Percentiles rank a stretch among this genome's conserved stretches.
Evolutionary conservation across 2,797 vertebrate species (phyloP).

Genomic region (Dallia pectoralis): DNA sequence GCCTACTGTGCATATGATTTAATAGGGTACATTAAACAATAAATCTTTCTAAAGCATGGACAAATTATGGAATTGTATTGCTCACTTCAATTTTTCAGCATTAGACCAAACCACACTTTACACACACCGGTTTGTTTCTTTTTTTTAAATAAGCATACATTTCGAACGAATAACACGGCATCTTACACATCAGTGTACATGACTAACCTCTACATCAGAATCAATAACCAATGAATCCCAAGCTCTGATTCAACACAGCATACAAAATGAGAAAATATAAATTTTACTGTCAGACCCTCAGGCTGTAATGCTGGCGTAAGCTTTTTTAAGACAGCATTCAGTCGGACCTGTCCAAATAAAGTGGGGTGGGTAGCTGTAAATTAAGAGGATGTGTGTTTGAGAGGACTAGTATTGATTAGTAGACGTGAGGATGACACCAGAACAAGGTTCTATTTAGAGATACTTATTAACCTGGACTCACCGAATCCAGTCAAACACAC

Average conservation of each 20-base stretch:
- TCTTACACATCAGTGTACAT: constrained; percentile 45
- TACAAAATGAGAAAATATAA: constrained; percentile 69
- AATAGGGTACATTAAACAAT: too few species aligned
- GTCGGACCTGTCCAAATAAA: constrained; percentile 65
- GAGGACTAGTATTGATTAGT: constrained; percentile 68
- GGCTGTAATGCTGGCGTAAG: constrained; percentile 68
- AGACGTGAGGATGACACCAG: constrained; percentile 54
- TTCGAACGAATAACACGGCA: constrained; percentile 8
- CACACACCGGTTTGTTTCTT: too few species aligned
- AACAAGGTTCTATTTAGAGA: constrained; percentile 43
- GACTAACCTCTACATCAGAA: constrained; percentile 13
- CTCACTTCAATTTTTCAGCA: too few species aligned
- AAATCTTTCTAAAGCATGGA: too few species aligned
- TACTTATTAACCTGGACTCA: constrained; percentile 43
- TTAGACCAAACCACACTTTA: too few species aligned
- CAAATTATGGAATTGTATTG: too few species aligned
- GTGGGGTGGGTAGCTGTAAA: constrained; percentile 65
- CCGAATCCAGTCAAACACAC: constrained; percentile 1
- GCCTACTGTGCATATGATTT: too few species aligned
- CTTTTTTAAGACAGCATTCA: constrained; percentile 64
- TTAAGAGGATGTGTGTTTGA: constrained; percentile 54
- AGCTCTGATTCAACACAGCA: constrained; percentile 62
- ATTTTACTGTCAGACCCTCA: constrained; percentile 47
- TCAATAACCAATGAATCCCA: constrained; percentile 62
- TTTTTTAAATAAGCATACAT: too few species aligned